Conservation (phyloP, 2,888 invertebrate species). For the Disparrhopalites patrizii region DNA sequence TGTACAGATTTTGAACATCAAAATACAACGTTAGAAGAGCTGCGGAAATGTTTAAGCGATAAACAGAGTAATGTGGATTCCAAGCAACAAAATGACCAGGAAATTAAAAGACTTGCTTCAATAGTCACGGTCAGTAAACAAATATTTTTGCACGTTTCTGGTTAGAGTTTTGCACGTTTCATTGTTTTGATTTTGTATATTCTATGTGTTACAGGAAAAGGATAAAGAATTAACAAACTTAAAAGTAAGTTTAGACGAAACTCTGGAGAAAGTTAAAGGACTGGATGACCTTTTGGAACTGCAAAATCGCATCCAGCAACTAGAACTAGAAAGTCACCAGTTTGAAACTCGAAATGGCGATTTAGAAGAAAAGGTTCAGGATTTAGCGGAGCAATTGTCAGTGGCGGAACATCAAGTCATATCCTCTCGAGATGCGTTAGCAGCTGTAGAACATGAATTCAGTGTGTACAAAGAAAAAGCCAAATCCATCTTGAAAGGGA, state of each 20-base stretch:
- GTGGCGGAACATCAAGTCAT: conserved; percentile 35
- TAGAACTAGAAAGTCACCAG: conserved; percentile 41
- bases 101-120: not conserved
- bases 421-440: conserved; percentile 35
- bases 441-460: conserved; percentile 56
- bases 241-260: conserved; percentile 36
- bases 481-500: conserved; percentile 68
- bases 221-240: conserved; percentile 35
- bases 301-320: conserved; percentile 40
- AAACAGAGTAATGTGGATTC: not conserved
- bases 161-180: not conserved
- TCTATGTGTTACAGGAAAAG: conserved; percentile 28
- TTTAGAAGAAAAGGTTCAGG: conserved; percentile 29
- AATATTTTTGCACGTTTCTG: not conserved
- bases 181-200: not conserved
- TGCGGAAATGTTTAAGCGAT: conserved; percentile 8
- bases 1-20: conserved; percentile 13
- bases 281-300: conserved; percentile 38
- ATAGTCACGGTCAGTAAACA: not conserved
- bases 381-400: conserved; percentile 18
- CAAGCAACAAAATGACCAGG: not conserved
- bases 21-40: conserved; percentile 3
- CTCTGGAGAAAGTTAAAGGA: conserved; percentile 40
- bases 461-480: conserved; percentile 75
- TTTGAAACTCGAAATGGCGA: conserved; percentile 29